A percentile compares a stretch with the other conserved stretches of the same genome.
phyloP scores from a whole-genome alignment of 2,888 invertebrate species.

The Pelosia muscerda region DNA sequence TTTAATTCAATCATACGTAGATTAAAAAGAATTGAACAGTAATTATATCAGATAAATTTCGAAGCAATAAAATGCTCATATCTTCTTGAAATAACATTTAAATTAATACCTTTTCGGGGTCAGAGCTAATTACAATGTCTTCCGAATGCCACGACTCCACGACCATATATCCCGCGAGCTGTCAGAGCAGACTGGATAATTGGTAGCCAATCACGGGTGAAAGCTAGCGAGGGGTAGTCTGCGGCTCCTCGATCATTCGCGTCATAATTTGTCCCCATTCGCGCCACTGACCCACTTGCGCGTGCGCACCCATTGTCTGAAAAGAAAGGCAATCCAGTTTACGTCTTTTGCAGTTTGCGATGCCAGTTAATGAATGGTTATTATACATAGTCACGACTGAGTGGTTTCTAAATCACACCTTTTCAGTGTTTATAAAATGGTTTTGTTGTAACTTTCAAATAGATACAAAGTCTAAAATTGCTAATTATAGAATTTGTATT shows the following conservation, averaged over 20 bases:
- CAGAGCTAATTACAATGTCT: conserved; percentile 47
- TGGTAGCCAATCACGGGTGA: conserved; percentile 73
- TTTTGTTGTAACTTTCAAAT: conserved; percentile 24
- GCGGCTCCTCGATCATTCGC: conserved; percentile 57
- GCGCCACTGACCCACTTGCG: conserved; percentile 24
- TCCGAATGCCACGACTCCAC: conserved; percentile 49
- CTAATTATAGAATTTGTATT: background rate
- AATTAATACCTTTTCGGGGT: conserved; percentile 34
- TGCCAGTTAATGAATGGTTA: conserved; percentile 47
- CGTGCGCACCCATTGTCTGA: conserved; percentile 45
- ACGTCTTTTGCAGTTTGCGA: conserved; percentile 39
- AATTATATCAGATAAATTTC: conserved; percentile 24
- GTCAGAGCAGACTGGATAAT: conserved; percentile 66
- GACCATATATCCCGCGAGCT: conserved; percentile 54
- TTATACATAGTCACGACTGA: conserved; percentile 48
- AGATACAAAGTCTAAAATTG: background rate
- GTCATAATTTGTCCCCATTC: conserved; percentile 46
- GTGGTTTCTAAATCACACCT: conserved; percentile 39
- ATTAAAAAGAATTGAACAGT: background rate
- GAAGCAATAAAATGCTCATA: conserved; percentile 29
- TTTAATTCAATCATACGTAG: background rate
- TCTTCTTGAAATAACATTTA: conserved; percentile 38
- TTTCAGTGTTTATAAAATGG: conserved; percentile 27
- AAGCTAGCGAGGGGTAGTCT: conserved; percentile 62
- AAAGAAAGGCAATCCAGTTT: conserved; percentile 54